Evolutionary conservation across 2,113 vertebrate species (phyloP).

Genomic region (Burhinus bistriatus): DNA sequence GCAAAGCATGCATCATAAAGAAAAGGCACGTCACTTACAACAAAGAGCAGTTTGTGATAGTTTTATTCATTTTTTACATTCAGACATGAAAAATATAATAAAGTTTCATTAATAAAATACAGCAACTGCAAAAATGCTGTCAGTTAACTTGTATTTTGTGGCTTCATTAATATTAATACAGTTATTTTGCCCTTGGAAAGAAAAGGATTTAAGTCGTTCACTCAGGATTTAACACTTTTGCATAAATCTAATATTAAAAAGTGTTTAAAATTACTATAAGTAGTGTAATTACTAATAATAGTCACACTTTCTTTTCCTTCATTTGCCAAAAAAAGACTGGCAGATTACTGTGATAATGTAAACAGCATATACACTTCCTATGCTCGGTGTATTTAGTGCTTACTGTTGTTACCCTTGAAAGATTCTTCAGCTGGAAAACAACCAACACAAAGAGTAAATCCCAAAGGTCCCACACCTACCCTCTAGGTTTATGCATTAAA

Average conservation of each 20-base stretch:
- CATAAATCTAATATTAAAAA: constrained; percentile 14
- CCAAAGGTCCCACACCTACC: constrained; percentile 6
- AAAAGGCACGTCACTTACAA: constrained; percentile 41
- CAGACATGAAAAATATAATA: constrained; percentile 9
- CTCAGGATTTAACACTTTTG: constrained; percentile 16
- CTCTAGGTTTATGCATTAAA: constrained; percentile 9
- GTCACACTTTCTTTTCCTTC: neutral
- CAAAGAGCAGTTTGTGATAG: constrained; percentile 30
- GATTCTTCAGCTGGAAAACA: neutral
- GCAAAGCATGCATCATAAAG: constrained; percentile 39
- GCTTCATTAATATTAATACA: constrained; percentile 38
- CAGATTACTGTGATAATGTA: neutral
- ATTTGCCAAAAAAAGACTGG: neutral
- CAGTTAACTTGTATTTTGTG: constrained; percentile 21
- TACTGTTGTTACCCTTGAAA: constrained; percentile 21
- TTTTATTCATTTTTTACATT: constrained; percentile 13
- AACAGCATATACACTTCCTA: neutral
- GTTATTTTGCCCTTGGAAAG: constrained; percentile 39
- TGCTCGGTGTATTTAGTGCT: neutral
- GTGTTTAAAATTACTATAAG: constrained; percentile 1
- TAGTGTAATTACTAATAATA: constrained; percentile 18
- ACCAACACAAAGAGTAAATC: constrained; percentile 31
- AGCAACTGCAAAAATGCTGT: constrained; percentile 24
- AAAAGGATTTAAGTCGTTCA: constrained; percentile 10
- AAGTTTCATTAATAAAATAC: neutral